Conservation (phyloP, 2,113 vertebrate genomes). For the Mustela lutreola region DNA sequence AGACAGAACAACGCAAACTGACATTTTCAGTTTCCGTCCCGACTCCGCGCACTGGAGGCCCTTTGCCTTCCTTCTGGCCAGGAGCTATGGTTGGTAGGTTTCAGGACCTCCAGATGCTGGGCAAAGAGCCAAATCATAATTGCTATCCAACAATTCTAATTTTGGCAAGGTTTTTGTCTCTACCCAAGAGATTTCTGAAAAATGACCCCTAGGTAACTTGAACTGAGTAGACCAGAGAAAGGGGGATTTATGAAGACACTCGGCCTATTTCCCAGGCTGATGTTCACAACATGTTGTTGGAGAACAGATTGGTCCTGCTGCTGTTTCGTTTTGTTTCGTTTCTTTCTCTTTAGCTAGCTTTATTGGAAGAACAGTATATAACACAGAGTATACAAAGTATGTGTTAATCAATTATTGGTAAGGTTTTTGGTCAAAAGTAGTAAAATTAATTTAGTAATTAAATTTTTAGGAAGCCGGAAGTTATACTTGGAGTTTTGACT, state of each 20-base stretch:
- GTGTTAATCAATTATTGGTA: background rate
- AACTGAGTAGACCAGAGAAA: background rate
- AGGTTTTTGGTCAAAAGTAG: background rate
- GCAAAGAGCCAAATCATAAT: constrained; percentile 22
- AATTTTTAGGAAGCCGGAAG: background rate
- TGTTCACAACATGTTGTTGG: background rate
- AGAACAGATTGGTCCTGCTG: background rate
- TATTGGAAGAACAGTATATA: background rate
- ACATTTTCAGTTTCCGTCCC: background rate
- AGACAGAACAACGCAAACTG: background rate
- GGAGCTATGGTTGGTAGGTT: background rate
- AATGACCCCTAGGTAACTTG: constrained; percentile 42
- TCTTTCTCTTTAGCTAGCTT: background rate
- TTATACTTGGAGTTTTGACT: background rate
- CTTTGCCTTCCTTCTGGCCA: background rate
- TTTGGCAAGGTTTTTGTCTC: background rate
- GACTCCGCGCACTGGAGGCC: background rate
- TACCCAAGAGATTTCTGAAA: background rate
- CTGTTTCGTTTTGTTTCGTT: too few species aligned
- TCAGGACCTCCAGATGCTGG: background rate
- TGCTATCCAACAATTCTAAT: background rate
- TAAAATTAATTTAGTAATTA: background rate
- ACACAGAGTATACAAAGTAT: background rate
- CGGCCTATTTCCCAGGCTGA: background rate
- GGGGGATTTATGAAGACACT: background rate